These are phyloP conservation scores for Gonioctena quinquepunctata DNA, from an alignment of 1,140 invertebrate genomes.

Conservation along the genomic window DNA sequence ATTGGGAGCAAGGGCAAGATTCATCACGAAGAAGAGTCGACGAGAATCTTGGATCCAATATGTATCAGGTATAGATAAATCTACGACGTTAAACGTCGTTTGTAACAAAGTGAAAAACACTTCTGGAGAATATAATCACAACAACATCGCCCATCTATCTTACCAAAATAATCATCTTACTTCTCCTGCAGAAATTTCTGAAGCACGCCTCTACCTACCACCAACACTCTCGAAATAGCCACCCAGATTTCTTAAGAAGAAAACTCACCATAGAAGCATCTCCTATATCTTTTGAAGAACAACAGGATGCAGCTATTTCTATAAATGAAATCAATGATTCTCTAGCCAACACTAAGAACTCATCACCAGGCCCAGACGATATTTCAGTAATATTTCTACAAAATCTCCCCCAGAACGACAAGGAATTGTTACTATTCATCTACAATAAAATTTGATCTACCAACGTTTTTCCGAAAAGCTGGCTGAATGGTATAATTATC, in stretches of 20 bases:
- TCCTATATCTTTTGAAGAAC: background rate
- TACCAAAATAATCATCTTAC: background rate
- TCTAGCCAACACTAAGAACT: background rate
- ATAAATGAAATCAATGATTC: background rate
- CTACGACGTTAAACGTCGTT: background rate
- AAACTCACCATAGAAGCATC: background rate
- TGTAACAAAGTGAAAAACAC: conserved; percentile 11
- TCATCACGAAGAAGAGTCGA: background rate
- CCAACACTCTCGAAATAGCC: background rate
- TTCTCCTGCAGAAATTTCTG: background rate
- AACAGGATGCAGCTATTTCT: background rate
- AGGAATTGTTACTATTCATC: background rate
- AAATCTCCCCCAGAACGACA: background rate
- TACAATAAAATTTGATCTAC: background rate
- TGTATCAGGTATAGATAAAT: background rate
- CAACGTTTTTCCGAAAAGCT: background rate
- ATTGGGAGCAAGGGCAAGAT: conserved; percentile 26
- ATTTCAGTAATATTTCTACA: background rate
- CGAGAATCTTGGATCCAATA: conserved; percentile 4
- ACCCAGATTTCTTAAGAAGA: background rate
- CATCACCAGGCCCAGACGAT: background rate
- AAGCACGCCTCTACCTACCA: background rate
- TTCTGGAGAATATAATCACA: background rate
- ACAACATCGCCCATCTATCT: background rate
- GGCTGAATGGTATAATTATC: background rate